These are phyloP conservation scores for Petrocephalus microphthalmus DNA, from an alignment of 2,113 vertebrate species.

Conservation along the genomic window DNA sequence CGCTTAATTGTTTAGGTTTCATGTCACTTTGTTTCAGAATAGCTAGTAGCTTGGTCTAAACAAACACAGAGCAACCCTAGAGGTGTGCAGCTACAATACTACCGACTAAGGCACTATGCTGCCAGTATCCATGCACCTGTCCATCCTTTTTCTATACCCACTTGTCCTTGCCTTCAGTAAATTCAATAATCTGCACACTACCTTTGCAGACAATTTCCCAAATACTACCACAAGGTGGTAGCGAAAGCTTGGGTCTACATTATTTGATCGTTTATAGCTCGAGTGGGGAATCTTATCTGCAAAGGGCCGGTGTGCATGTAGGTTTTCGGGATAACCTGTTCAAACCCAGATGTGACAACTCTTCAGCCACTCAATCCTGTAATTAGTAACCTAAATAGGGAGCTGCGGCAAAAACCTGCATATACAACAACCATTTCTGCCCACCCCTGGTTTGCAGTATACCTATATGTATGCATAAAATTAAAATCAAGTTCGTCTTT, in stretches of 20 bases:
- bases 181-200: not conserved
- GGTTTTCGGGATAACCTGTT: not conserved
- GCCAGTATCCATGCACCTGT: not conserved
- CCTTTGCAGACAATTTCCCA: not conserved
- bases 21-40: not conserved
- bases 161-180: not conserved
- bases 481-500: not conserved
- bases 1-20: not conserved
- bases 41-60: not conserved
- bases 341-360: not conserved
- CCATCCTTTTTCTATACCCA: not conserved
- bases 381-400: not conserved
- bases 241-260: not conserved
- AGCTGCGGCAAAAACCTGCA: not conserved
- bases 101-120: not conserved
- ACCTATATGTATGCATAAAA: not conserved
- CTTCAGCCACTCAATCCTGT: not conserved
- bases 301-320: not conserved
- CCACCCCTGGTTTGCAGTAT: not conserved
- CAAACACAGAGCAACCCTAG: not conserved
- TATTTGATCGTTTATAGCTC: not conserved
- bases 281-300: not conserved
- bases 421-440: not conserved
- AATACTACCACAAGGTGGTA: not conserved
- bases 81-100: not conserved